These are phyloP conservation scores for Cotesia chilonis DNA, from an alignment of 1,140 invertebrate genomes.

Conservation along the genomic window DNA sequence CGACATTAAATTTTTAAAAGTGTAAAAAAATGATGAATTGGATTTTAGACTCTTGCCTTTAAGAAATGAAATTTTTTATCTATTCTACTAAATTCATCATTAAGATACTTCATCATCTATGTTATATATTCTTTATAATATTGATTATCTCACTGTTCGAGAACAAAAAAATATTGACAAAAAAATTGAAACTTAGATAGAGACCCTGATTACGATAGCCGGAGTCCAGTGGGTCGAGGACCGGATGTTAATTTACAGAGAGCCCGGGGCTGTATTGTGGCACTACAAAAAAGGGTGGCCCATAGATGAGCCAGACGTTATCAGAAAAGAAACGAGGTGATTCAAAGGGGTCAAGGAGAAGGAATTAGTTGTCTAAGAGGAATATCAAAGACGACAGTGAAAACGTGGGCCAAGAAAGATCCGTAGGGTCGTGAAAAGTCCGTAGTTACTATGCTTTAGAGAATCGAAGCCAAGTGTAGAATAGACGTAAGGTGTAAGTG, in stretches of 20 bases:
- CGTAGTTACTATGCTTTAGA: too few relatives aligned
- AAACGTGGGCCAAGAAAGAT: background rate
- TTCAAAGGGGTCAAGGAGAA: background rate
- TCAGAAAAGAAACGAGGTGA: slow-evolving; percentile 15
- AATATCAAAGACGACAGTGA: slow-evolving; percentile 17
- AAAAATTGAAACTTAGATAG: background rate
- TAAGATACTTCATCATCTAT: too few relatives aligned
- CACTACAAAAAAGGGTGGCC: background rate
- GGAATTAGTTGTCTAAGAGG: slow-evolving; percentile 18
- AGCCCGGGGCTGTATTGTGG: slow-evolving; percentile 1
- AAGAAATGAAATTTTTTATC: too few relatives aligned
- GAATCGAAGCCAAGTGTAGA: too few relatives aligned
- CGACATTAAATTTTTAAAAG: too few relatives aligned
- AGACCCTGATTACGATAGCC: background rate
- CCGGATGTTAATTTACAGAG: slow-evolving; percentile 33
- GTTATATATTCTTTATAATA: too few relatives aligned
- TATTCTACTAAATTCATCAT: too few relatives aligned
- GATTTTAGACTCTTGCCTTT: too few relatives aligned
- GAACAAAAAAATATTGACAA: background rate
- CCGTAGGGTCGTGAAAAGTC: background rate
- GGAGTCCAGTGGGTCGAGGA: slow-evolving; percentile 14
- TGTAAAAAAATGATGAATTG: too few relatives aligned
- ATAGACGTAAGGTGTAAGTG: too few relatives aligned
- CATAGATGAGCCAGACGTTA: background rate
- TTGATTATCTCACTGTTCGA: background rate